Percentiles rank a stretch among this genome's conserved stretches.
Evolutionary conservation across 2,797 vertebrate species (phyloP).

Genomic region (Falco concolor): DNA sequence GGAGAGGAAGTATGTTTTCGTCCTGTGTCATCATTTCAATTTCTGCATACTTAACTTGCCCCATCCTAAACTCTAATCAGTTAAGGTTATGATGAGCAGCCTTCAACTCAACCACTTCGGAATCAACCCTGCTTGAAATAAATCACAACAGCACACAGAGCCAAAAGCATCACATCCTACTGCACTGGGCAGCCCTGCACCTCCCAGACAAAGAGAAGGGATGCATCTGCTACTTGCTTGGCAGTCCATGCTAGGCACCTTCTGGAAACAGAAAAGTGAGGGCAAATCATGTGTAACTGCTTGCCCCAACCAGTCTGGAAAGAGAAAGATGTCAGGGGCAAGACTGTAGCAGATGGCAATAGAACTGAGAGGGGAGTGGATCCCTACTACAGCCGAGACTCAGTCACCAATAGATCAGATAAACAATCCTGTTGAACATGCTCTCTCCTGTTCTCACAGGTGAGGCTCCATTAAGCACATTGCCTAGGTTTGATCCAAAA

Average conservation of each 20-base stretch:
- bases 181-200: no score
- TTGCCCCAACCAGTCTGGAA: background rate
- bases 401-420: rapidly evolving
- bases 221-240: background rate
- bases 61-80: background rate
- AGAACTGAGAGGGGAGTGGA: background rate
- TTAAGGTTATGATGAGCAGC: background rate
- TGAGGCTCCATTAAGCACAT: background rate
- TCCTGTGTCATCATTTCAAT: background rate
- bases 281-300: background rate
- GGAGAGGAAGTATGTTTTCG: background rate
- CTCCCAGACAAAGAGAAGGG: background rate
- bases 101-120: background rate
- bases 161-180: background rate
- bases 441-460: background rate
- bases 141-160: background rate
- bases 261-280: background rate
- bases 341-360: background rate
- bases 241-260: background rate
- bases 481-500: background rate
- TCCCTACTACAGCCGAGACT: background rate
- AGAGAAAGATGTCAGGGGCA: background rate
- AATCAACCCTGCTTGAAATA: background rate
- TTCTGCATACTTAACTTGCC: background rate
- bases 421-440: rapidly evolving